Evolutionary conservation across 2,797 vertebrate genomes (phyloP).

Genomic region (Phrynocephalus forsythii): DNA sequence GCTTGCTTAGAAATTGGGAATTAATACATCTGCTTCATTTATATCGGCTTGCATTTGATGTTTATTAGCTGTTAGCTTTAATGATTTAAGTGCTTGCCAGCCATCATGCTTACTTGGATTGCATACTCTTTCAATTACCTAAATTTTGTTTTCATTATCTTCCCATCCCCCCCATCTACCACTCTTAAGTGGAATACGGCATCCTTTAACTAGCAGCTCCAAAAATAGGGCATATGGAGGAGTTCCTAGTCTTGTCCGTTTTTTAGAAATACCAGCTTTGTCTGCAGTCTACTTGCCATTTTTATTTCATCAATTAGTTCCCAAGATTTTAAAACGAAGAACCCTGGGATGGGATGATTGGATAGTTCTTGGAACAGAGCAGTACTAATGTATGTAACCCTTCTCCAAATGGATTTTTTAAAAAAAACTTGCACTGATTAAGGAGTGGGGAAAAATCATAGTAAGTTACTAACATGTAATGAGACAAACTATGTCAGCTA

Average conservation of each 20-base stretch:
- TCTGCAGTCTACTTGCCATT: slow-evolving; percentile 74
- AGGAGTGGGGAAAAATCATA: no score
- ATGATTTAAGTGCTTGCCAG: slow-evolving; percentile 90
- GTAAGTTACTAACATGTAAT: no score
- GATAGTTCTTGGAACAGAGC: slow-evolving; percentile 83
- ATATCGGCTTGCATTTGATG: slow-evolving; percentile 90
- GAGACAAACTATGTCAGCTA: no score
- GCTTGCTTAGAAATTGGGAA: slow-evolving; percentile 95
- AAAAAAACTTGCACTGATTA: no score
- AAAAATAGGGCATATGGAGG: slow-evolving; percentile 75
- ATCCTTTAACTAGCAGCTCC: slow-evolving; percentile 85
- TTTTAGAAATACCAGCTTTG: slow-evolving; percentile 67
- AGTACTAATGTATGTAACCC: no score
- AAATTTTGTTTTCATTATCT: slow-evolving; percentile 64
- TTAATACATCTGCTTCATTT: slow-evolving; percentile 98
- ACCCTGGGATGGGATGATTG: slow-evolving; percentile 85
- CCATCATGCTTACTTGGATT: slow-evolving; percentile 85
- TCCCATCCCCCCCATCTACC: slow-evolving; percentile 51
- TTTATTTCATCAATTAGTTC: slow-evolving; percentile 78
- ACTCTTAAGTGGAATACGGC: slow-evolving; percentile 67
- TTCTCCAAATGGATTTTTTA: no score
- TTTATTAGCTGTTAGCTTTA: slow-evolving; percentile 93
- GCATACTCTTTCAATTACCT: slow-evolving; percentile 89
- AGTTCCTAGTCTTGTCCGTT: slow-evolving; percentile 17
- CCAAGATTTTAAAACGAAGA: slow-evolving; percentile 81